Evolutionary conservation across 2,797 vertebrate species (phyloP), one percentile per base, ranked within the genome.

Genomic region (Eulemur albifrons): DNA sequence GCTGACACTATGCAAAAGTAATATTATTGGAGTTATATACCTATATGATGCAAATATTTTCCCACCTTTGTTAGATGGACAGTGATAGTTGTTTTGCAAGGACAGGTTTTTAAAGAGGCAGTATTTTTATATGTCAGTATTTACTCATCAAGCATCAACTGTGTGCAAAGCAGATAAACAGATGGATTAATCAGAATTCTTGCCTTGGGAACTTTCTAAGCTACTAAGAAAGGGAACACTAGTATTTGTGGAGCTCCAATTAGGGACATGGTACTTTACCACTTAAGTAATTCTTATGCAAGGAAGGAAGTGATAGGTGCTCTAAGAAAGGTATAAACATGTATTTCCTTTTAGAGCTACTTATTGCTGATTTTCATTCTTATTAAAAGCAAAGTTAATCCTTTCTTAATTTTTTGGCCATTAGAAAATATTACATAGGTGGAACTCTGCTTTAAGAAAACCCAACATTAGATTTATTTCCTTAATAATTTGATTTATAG

Each of bases 121-220:
- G 23, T 57, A 63, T 35, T 92, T 95, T 92, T 95, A 40, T 61
- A n/a, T 83, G 80, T 84, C 79, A 63, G 45, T 95, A 75, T 96
- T 94, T 97, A 72, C 95, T 94, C 85, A 61, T 95, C 40, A 95
- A 50, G 65, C 75, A 91, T 93, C 43, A 81, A 48, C 40, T 92
- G 35, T 83, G n/a, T 90, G 85, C 54, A 91, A 35, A 75, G 95
- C 57, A 94, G 48, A 63, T 97, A 88, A 96, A 80, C 76, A 82
- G 63, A 65, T 80, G 59, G 93, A 91, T 95, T 97, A 84, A 81
- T 94, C 38, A 96, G 40, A 96, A 63, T 50, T 81, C 45, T 95
- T 95, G 81, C 38, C 25, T 35, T 73, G 57, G 61, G 57, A 88
- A 18, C 45, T 90, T 84, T 85, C 35, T 85, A 50, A 90, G 23